Percentiles rank a stretch among this genome's conserved stretches.
Evolutionary conservation across 2,113 vertebrate species (phyloP).

Genomic region (Menidia beryllina): DNA sequence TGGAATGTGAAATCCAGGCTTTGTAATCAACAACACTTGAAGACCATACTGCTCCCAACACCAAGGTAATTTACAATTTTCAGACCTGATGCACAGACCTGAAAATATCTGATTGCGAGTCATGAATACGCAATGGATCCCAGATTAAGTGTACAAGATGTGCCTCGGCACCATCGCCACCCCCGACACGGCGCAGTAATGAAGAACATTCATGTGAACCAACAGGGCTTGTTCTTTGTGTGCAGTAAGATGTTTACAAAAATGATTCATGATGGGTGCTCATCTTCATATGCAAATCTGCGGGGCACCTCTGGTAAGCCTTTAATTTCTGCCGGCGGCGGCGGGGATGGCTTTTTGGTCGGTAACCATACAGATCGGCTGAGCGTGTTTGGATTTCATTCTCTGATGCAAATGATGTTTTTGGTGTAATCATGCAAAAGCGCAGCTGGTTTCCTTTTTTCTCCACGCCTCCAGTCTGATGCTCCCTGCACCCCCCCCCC

Average conservation of each 20-base stretch:
- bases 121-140: conserved; percentile 54
- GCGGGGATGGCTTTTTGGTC: conserved; percentile 20
- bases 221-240: conserved; percentile 59
- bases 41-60: conserved; percentile 11
- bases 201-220: conserved; percentile 61
- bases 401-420: conserved; percentile 79
- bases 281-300: conserved; percentile 74
- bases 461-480: conserved; percentile 43
- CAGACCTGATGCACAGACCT: conserved; percentile 4
- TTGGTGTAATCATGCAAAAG: conserved; percentile 78
- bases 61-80: conserved; percentile 58
- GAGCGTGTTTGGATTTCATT: conserved; percentile 71
- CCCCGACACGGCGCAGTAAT: conserved; percentile 37
- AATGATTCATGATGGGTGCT: conserved; percentile 60
- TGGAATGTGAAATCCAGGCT: conserved; percentile 70
- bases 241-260: conserved; percentile 61
- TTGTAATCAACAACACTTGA: conserved; percentile 49
- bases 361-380: conserved; percentile 48
- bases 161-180: not conserved
- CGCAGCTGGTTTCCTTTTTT: conserved; percentile 74
- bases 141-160: conserved; percentile 35
- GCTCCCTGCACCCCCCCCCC: not conserved
- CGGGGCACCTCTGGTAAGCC: conserved; percentile 47
- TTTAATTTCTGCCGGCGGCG: conserved; percentile 51
- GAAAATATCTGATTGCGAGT: conserved; percentile 40